Evolutionary conservation across 2,113 vertebrate genomes (phyloP).

Genomic region (Heliornis fulica): DNA sequence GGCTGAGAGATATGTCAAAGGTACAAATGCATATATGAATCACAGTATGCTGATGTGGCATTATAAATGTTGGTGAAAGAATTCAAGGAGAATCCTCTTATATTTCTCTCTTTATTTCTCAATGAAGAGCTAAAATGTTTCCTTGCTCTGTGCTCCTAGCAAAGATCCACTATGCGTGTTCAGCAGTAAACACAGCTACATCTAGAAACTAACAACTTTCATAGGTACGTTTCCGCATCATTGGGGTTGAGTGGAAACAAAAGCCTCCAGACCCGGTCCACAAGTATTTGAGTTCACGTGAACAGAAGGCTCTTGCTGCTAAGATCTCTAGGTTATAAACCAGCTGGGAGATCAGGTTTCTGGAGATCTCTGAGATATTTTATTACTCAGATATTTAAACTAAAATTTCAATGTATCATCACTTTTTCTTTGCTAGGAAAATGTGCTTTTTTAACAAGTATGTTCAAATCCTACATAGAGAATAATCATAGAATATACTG

Average conservation of each 20-base stretch:
- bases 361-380: not conserved
- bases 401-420: not conserved
- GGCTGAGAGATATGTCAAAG: not conserved
- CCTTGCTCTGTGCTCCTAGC: not conserved
- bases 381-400: not conserved
- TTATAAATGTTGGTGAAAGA: not conserved
- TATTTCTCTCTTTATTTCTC: not conserved
- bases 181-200: not conserved
- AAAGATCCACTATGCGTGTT: not conserved
- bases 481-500: not conserved
- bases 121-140: not conserved
- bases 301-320: not conserved
- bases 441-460: not conserved
- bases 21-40: not conserved
- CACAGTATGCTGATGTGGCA: not conserved
- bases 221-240: not conserved
- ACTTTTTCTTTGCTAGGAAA: not conserved
- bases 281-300: not conserved
- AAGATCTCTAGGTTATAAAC: not conserved
- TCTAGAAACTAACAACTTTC: not conserved
- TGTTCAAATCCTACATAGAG: not conserved
- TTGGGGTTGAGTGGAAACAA: not conserved
- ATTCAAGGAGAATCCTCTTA: not conserved
- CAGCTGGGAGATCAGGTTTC: not conserved
- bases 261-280: not conserved